These are phyloP conservation scores for Brachionus manjavacas DNA, from an alignment of 1,140 invertebrate genomes.

Conservation along the genomic window DNA sequence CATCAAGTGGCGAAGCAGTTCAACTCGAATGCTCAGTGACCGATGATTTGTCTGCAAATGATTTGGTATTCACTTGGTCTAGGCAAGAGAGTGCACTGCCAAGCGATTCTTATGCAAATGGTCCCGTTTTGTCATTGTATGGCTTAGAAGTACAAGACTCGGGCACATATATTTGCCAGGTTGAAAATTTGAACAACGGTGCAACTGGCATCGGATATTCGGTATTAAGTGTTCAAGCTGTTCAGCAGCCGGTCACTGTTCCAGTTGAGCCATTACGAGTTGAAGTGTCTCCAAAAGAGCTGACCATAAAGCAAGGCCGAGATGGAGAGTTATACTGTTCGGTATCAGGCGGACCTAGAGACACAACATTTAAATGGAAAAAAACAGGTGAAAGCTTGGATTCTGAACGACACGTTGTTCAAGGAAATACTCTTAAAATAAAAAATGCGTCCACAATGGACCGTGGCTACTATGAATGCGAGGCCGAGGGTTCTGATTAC, in stretches of 20 bases:
- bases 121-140: background rate
- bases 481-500: background rate
- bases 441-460: background rate
- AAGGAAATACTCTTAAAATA: constrained; percentile 6
- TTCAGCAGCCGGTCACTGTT: background rate
- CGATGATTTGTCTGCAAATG: background rate
- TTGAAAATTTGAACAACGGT: background rate
- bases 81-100: background rate
- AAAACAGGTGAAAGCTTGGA: constrained; percentile 26
- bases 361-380: background rate
- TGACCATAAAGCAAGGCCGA: constrained; percentile 9
- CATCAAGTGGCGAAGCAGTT: background rate
- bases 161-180: constrained; percentile 14
- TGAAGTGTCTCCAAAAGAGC: constrained; percentile 23
- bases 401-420: background rate
- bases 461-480: constrained; percentile 36
- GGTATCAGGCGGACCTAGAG: constrained; percentile 3
- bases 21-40: background rate
- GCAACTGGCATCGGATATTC: background rate
- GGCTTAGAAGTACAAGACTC: background rate
- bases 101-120: background rate
- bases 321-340: background rate
- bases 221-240: background rate
- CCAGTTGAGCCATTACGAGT: constrained; percentile 9
- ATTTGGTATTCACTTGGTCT: background rate